These are phyloP conservation scores for Calameuta idolon DNA, from an alignment of 2,888 invertebrate genomes.

Conservation along the genomic window DNA sequence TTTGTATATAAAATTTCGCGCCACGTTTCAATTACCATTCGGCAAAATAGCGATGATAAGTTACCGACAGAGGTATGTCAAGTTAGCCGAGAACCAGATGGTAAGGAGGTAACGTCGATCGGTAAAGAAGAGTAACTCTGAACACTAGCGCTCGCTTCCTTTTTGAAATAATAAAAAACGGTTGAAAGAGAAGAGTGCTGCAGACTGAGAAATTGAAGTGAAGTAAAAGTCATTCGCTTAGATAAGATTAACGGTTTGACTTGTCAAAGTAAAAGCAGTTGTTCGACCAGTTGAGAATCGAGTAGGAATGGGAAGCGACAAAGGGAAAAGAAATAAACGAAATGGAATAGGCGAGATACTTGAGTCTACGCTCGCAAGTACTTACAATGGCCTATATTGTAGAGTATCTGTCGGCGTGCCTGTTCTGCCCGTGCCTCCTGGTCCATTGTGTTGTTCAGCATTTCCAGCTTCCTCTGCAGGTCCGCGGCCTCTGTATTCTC, in stretches of 20 bases:
- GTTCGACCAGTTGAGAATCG: background rate
- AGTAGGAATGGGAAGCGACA: background rate
- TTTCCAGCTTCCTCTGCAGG: conserved; percentile 89
- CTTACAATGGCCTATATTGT: conserved; percentile 84
- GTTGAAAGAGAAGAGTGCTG: background rate
- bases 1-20: background rate
- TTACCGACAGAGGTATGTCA: background rate
- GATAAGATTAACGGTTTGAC: background rate
- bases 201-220: background rate
- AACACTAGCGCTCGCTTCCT: background rate
- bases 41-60: background rate
- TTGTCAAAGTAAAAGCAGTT: background rate
- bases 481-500: conserved; percentile 89
- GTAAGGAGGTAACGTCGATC: background rate
- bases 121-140: background rate
- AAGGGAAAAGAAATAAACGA: background rate
- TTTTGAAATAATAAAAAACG: background rate
- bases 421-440: conserved; percentile 85
- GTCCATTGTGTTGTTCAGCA: conserved; percentile 91
- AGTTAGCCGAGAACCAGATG: background rate
- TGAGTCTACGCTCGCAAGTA: conserved; percentile 47
- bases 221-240: no score
- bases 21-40: background rate
- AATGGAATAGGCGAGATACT: background rate
- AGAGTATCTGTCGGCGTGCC: conserved; percentile 82